These are phyloP conservation scores for Periplaneta americana DNA, from an alignment of 1,140 invertebrate genomes.

Conservation along the genomic window DNA sequence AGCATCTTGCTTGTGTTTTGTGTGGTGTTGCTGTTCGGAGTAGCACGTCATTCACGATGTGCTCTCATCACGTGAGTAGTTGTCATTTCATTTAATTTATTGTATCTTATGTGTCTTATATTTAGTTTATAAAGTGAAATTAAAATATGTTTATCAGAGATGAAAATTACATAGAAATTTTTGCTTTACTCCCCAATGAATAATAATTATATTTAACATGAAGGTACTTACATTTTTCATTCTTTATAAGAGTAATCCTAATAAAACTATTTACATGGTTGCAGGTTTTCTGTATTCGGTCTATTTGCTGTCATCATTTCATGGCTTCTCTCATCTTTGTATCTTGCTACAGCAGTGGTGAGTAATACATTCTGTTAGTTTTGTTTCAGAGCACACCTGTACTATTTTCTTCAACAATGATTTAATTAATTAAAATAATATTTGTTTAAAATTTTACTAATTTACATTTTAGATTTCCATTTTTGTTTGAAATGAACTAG, in stretches of 20 bases:
- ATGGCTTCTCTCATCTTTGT: constrained; percentile 79
- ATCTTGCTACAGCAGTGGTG: constrained; percentile 69
- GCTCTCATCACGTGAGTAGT: constrained; percentile 68
- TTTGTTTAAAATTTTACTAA: too few relatives aligned
- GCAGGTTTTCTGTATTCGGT: constrained; percentile 75
- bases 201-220: too few relatives aligned
- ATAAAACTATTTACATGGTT: too few relatives aligned
- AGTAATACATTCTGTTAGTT: too few relatives aligned
- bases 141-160: too few relatives aligned
- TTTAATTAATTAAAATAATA: too few relatives aligned
- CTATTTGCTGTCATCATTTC: constrained; percentile 85
- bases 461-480: too few relatives aligned
- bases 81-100: not conserved
- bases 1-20: constrained; percentile 73
- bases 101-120: not conserved
- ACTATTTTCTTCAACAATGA: too few relatives aligned
- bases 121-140: not conserved
- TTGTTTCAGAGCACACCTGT: too few relatives aligned
- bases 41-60: constrained; percentile 75
- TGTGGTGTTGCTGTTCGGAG: constrained; percentile 73
- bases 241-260: too few relatives aligned
- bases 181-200: not conserved
- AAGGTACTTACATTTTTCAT: too few relatives aligned
- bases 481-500: too few relatives aligned
- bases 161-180: not conserved